Conservation (phyloP, 2,797 vertebrate genomes). For the Muscicapa comitata region DNA sequence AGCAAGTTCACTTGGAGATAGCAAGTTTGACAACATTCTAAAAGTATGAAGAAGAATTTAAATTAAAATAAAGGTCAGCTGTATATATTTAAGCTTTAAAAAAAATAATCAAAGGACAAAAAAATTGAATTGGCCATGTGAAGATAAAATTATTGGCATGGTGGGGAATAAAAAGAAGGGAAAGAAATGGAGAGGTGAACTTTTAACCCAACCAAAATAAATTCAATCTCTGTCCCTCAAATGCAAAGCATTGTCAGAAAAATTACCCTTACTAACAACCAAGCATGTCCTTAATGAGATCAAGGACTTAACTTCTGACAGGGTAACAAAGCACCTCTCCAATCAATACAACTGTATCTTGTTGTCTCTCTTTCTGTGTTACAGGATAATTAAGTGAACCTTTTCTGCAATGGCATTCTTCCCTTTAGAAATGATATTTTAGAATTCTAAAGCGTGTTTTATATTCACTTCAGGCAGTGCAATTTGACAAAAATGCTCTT, state of each 20-base stretch:
- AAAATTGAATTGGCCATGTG: neutral
- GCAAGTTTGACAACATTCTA: neutral
- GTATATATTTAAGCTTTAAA: neutral
- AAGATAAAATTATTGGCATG: neutral
- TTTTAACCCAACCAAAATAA: neutral
- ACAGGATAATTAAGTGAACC: neutral
- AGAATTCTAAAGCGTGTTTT: neutral
- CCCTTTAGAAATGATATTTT: neutral
- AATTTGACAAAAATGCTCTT: neutral
- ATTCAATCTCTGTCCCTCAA: neutral
- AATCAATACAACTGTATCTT: neutral
- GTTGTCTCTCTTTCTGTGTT: neutral
- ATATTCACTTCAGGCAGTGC: neutral
- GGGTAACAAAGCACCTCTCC: neutral
- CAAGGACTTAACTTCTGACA: neutral
- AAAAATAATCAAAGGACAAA: neutral
- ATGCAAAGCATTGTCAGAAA: neutral
- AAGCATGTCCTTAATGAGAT: neutral
- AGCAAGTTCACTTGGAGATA: neutral
- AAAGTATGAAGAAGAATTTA: neutral
- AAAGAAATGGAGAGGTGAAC: neutral
- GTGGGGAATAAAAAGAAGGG: neutral
- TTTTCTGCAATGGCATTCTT: neutral
- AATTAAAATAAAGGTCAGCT: slow-evolving; percentile 3
- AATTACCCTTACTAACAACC: neutral